Base-by-base conservation (phyloP, 2,888 invertebrate genomes). In the Drosophila nr. perissopoda region DNA sequence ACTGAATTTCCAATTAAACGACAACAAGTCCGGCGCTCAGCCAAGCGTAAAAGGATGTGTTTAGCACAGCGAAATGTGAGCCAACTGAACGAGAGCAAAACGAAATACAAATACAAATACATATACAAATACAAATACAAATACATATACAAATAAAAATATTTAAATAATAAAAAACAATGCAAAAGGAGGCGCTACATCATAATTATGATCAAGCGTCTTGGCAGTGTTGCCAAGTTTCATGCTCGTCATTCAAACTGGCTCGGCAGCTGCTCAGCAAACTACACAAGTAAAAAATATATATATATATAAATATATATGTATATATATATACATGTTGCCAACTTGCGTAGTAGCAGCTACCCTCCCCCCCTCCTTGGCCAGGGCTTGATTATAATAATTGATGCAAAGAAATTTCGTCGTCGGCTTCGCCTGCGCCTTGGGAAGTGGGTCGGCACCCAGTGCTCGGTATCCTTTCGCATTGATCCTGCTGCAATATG, bases 1-100 rank as follows among this genome's bases (percentile, higher is more conserved):
- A 69, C 48, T 70, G 70, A 83, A 88, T 89, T 89, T 89, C 89
- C 84, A 70, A 83, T 84, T 84, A 85, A 84, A 82, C 27, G 48
- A 65, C 70, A 56, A 53, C 75, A 75, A 71, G 49, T 76, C 33
- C 61, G 63, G 66, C 73, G 79, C 65, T 83, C 74, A 74, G 73
- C 80, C 57, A 76, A 60, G 70, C 85, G 79, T 82, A 69, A 76
- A 84, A 79, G 85, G 81, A 84, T 79, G 54, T 72, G 69, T 74
- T 67, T 69, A 71, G 48, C 68, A 68, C 58, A 64, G 76, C 88
- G 88, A 80, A 83, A 83, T 79, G 61, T 58, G 68, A 61, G 65
- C 48, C 31, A 57, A 16, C 27, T n/a, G 16, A 18, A 68, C 11
- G 21, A 52, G 52, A 34, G 31, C n/a, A 16, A 21, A 21, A 2